Evolutionary conservation across 1,140 invertebrate species (phyloP), one percentile per base, ranked within the genome.

Genomic region (Meloidogyne hapla): DNA sequence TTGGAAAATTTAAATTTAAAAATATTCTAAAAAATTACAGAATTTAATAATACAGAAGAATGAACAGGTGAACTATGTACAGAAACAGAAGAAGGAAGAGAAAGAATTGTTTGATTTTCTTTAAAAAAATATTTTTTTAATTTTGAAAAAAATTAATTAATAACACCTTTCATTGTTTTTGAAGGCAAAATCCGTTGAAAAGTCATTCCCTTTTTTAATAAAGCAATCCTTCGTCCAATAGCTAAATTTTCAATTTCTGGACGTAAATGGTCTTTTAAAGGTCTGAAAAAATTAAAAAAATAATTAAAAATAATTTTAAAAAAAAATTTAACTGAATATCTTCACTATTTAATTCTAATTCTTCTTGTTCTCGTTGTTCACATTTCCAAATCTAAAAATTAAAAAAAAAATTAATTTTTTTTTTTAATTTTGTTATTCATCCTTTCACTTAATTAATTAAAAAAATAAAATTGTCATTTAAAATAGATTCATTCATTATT

Each of bases 211-310:
- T 69, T 65, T 64, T 85, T 83, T 15, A 83, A 42, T 28, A 63
- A 84, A 69, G 81, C 77, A 18, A 67, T 77, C 33, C 76, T 78
- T 40, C 79, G 77, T 12, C 33, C 69, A n/a, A 79, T 65, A 1
- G 83, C 82, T 15, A 83, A 23, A n/a, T 72, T 61, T 68, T 82
- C 82, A 21, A 83, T 84, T 56, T 61, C 28, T 26, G 82, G 82
- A 2, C 69, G 74, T 13, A 83, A 69, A 67, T 83, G 65, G 21
- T 62, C 56, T 4, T 72, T 62, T 6, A 83, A 73, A 25, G 72
- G 33, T 64, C 77, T 78, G 40, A 28, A 82, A 48, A 63, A 62
- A 69, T 21, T 42, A 23, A 48, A 77, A 13, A 23, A 70, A 78
- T 74, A 66, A 42, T 38, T 28, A n/a, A 45, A 48, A 28, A 10